Conservation (phyloP, 1,140 invertebrate genomes). For the Lasaia peninsularis region DNA sequence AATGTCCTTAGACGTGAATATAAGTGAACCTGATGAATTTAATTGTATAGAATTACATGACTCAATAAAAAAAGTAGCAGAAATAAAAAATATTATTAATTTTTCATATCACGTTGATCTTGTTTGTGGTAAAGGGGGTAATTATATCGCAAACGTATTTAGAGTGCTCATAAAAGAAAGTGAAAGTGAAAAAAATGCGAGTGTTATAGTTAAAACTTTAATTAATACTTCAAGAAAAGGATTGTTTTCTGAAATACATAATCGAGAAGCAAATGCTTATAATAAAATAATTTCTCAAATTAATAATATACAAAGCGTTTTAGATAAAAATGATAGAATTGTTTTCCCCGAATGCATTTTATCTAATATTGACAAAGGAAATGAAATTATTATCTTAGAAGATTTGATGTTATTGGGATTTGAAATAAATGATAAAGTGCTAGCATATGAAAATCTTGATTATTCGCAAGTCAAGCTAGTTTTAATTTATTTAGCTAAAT, state of each 20-base stretch:
- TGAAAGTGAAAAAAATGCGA: slow-evolving; percentile 35
- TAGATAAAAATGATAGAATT: slow-evolving; percentile 34
- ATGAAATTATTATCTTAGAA: slow-evolving; percentile 59
- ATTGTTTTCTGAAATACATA: slow-evolving; percentile 56
- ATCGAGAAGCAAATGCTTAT: slow-evolving; percentile 56
- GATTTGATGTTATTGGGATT: slow-evolving; percentile 48
- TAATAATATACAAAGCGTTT: slow-evolving; percentile 38
- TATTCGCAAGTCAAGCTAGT: slow-evolving; percentile 37
- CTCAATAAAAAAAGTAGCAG: slow-evolving; percentile 46
- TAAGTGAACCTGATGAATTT: slow-evolving; percentile 67
- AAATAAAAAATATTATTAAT: slow-evolving; percentile 39
- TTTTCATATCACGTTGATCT: slow-evolving; percentile 61
- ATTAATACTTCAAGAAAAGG: slow-evolving; percentile 58
- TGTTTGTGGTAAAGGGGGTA: slow-evolving; percentile 52
- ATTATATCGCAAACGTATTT: slow-evolving; percentile 62
- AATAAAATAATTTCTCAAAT: slow-evolving; percentile 44
- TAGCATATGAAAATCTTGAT: slow-evolving; percentile 39
- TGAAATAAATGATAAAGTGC: slow-evolving; percentile 37
- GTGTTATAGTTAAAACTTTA: slow-evolving; percentile 62
- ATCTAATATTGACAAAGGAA: slow-evolving; percentile 39
- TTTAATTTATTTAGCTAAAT: slow-evolving; percentile 54
- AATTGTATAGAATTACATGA: slow-evolving; percentile 57
- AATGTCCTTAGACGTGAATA: slow-evolving; percentile 68
- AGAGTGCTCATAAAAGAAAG: slow-evolving; percentile 49
- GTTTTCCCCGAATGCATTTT: slow-evolving; percentile 46